Evolutionary conservation across 1,140 invertebrate genomes (phyloP).

Genomic region (Paraescarpia echinospica): DNA sequence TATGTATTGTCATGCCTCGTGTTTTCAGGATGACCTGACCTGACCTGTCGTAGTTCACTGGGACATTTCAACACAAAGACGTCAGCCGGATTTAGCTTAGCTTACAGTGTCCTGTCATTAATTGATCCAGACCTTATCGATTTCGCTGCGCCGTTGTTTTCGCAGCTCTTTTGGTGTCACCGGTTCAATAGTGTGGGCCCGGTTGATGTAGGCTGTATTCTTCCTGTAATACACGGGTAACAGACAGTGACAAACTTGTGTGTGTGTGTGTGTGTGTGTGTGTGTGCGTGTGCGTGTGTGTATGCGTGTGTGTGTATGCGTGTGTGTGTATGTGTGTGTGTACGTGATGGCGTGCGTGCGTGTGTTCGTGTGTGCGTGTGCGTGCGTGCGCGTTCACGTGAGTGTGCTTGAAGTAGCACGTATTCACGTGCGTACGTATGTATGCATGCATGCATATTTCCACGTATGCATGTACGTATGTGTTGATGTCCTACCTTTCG

Average conservation of each 20-base stretch:
- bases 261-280: no score
- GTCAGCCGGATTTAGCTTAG: no score
- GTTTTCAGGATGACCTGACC: no score
- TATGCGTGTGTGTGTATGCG: no score
- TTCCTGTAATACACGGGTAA: constrained; percentile 36
- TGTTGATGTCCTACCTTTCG: not conserved
- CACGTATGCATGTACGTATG: not conserved
- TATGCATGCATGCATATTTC: not conserved
- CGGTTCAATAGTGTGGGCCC: constrained; percentile 33
- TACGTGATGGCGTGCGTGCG: no score
- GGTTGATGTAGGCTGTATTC: constrained; percentile 46
- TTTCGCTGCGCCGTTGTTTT: constrained; percentile 52
- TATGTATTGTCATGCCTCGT: no score
- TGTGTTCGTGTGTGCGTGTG: no score
- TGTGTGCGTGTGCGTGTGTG: no score
- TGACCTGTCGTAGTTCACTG: no score
- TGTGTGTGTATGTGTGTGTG: no score
- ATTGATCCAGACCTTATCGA: constrained; percentile 30
- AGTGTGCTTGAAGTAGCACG: not conserved
- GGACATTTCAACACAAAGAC: no score
- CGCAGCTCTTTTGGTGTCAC: constrained; percentile 48
- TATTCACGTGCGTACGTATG: not conserved
- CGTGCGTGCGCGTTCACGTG: not conserved
- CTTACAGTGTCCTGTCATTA: not conserved
- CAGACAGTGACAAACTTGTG: not conserved